Conservation (phyloP, 2,888 invertebrate genomes). For the Lamellibrachia columna region DNA sequence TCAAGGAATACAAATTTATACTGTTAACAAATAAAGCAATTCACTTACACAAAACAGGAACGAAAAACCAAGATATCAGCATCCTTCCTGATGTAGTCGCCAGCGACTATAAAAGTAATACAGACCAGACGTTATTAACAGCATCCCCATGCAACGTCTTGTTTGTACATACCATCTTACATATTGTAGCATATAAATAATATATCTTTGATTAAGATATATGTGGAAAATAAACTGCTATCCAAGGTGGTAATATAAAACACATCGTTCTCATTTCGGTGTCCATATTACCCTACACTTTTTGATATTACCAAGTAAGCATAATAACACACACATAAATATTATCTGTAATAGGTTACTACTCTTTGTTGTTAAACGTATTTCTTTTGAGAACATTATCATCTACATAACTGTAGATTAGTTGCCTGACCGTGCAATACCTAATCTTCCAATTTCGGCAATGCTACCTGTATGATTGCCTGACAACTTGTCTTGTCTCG, state of each 20-base stretch:
- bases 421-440: background rate
- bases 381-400: background rate
- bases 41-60: background rate
- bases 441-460: background rate
- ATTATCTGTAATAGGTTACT: background rate
- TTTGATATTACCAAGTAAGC: too few species aligned
- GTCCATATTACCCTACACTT: too few species aligned
- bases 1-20: background rate
- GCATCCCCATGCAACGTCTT: background rate
- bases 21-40: background rate
- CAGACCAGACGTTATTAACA: background rate
- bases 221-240: too few species aligned
- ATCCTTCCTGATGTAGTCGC: background rate
- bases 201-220: too few species aligned
- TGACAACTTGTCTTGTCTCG: too few species aligned
- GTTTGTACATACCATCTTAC: background rate
- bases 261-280: too few species aligned
- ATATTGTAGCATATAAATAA: too few species aligned
- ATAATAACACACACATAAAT: background rate
- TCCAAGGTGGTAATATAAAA: too few species aligned
- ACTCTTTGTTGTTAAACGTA: background rate
- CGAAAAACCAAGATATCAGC: background rate
- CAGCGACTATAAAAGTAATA: background rate
- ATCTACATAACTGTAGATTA: background rate
- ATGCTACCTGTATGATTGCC: background rate